Evolutionary conservation across 2,113 vertebrate genomes (phyloP), one percentile per base, ranked within the genome.

Genomic region (Paralichthys olivaceus): DNA sequence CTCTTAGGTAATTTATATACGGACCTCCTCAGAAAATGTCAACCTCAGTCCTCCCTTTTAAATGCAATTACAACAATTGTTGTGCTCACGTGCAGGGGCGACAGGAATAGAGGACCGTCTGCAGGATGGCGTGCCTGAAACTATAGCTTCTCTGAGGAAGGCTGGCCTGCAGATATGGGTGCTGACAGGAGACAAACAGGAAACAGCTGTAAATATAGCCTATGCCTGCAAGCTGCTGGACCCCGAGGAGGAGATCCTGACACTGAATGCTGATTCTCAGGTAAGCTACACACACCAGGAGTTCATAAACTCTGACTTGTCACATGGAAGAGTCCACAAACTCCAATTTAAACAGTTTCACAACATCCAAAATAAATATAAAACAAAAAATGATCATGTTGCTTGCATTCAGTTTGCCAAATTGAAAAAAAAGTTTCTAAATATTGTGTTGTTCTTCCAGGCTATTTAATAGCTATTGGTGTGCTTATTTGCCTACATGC

Each of bases 161-260:
- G 98, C 98, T 1, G 98, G 97, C n/a, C 86, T 99, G 59, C 96
- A 98, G 91, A 97, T 99, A 57, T 99, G 98, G 98, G 97, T 99
- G 72, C 95, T 99, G 84, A 99, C 98, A 0, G 98, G 98, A 1
- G 98, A 99, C 93, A 99, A 99, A 81, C 98, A 99, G 84, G 98
- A 99, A 90, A 99, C 98, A 0, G 98, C 98, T 4, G 87, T 99
- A 63, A 99, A 99, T 79, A 97, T 99, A 4, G 98, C 98, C 0
- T 97, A 97, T 3, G 96, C 97, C 72, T 99, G 97, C 94, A 98
- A 96, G 73, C 95, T 99, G 56, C 94, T 99, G 69, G 97, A 97
- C 75, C 97, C 96, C 0, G 96, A 96, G 11, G 97, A 98, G 83
- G 97, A 99, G 82, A 92, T 99, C 77, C 94, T 99, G 77, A 97